Base-by-base conservation (phyloP, 2,888 invertebrate species). In the Lepidocyrtinus sp. region DNA sequence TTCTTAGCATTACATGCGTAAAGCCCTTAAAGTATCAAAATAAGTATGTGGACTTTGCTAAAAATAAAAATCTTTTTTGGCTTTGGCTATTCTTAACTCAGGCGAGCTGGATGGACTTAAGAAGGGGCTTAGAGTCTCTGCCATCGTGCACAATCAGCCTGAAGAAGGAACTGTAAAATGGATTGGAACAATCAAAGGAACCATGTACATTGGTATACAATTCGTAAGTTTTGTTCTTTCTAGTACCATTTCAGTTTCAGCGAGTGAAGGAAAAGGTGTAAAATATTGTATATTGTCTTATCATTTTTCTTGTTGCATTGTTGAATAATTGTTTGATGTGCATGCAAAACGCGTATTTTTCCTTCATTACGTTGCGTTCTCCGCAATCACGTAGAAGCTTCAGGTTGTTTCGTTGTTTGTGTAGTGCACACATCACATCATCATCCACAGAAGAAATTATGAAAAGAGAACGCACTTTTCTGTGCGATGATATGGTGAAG, bases 101-200 rank as follows among this genome's bases (percentile, higher is more conserved):
- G 82, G 74, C 55, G 82, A 82, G 55, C 45, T 82, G 22, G 67
- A 82, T 36, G 73, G 77, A 55, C 63, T 82, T 15, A 64, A 71
- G 55, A 65, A 46, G 17, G 82, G 82, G 45, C 68, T 64, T 46
- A 25, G 70, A 63, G 77, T 76, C 36, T 73, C 73, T 64, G 77
- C 77, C 21, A 77, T 74, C 70, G 73, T 77, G 2, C 46, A 81
- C 36, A 71, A 76, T 69, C 64, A 76, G 64, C 63, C 74, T 21
- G 75, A 83, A 71, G 73, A 75, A 65, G 81, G 83, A 50, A 59
- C 75, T 59, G 69, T 83, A 63, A 83, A 82, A 74, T 83, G 83
- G 83, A 59, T 83, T 63, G 83, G 83, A 65, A 81, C 72, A 25
- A 82, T 83, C 36, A 81, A 82, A 76, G 79, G 79, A 50, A 61